A percentile compares a stretch with the other conserved stretches of the same genome.
These are phyloP conservation scores for Nebria ingens DNA, from an alignment of 1,140 invertebrate genomes.

Conservation along the genomic window DNA sequence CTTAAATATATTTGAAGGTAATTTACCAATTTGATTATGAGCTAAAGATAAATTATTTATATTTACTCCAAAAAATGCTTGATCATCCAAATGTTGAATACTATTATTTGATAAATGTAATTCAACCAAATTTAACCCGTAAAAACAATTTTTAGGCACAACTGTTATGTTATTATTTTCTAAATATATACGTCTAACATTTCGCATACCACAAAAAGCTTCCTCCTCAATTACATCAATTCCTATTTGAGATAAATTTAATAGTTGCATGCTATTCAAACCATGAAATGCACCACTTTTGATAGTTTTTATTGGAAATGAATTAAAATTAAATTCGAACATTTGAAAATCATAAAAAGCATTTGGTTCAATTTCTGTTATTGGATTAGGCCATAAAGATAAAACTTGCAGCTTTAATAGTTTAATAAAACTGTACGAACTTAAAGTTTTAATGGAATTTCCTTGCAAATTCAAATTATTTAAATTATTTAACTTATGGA, in stretches of 20 bases:
- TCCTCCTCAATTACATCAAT: neutral
- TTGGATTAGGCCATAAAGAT: neutral
- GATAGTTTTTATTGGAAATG: neutral
- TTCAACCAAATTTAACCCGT: neutral
- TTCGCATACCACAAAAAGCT: neutral
- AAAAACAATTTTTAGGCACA: neutral
- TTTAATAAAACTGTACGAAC: neutral
- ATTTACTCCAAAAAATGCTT: neutral
- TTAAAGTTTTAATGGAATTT: neutral
- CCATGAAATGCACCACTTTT: neutral
- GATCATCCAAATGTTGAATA: neutral
- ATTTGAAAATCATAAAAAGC: neutral
- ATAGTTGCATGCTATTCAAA: neutral
- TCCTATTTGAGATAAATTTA: neutral
- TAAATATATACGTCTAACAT: neutral
- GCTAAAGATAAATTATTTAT: neutral
- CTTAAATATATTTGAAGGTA: neutral
- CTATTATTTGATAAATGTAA: neutral
- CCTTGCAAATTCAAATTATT: neutral
- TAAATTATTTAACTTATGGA: neutral
- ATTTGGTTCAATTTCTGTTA: neutral
- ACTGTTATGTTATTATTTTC: neutral
- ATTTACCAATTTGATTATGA: neutral
- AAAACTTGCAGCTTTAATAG: neutral
- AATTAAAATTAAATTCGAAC: neutral